Evolutionary conservation across 2,113 vertebrate species (phyloP).

Genomic region (Hypomesus transpacificus): DNA sequence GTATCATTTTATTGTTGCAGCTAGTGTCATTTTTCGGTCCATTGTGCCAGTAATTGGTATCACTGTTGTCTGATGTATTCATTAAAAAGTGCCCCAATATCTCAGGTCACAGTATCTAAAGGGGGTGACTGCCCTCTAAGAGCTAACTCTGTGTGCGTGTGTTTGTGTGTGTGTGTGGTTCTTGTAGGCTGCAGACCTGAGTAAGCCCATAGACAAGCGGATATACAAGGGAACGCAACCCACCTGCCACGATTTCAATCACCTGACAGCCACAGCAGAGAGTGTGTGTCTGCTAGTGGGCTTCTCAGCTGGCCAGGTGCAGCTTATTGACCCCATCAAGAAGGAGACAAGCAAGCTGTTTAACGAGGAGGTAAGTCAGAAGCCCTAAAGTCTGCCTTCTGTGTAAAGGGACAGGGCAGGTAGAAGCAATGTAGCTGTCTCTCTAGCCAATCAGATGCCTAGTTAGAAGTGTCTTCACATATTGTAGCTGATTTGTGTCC

Average conservation of each 20-base stretch:
- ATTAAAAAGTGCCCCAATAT: too few species aligned
- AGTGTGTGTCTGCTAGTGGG: slow-evolving; percentile 97
- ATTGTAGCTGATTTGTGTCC: too few species aligned
- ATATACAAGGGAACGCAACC: slow-evolving; percentile 99
- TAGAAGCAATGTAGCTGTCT: neutral
- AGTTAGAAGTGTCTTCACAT: too few species aligned
- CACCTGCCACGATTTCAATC: slow-evolving; percentile 99
- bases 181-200: slow-evolving; percentile 94
- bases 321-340: slow-evolving; percentile 99
- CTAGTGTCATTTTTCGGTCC: too few species aligned
- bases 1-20: too few species aligned
- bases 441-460: neutral
- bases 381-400: neutral
- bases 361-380: slow-evolving; percentile 94
- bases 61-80: too few species aligned
- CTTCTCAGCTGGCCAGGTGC: slow-evolving; percentile 98
- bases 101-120: too few species aligned
- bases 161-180: slow-evolving; percentile 45
- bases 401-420: too few species aligned
- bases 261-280: slow-evolving; percentile 94
- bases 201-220: slow-evolving; percentile 99
- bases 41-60: too few species aligned
- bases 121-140: too few species aligned
- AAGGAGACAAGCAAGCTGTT: slow-evolving; percentile 99
- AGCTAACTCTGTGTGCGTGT: neutral